Evolutionary conservation across 1,140 invertebrate genomes (phyloP), one percentile per base, ranked within the genome.

Genomic region (Bactericera cockerelli): DNA sequence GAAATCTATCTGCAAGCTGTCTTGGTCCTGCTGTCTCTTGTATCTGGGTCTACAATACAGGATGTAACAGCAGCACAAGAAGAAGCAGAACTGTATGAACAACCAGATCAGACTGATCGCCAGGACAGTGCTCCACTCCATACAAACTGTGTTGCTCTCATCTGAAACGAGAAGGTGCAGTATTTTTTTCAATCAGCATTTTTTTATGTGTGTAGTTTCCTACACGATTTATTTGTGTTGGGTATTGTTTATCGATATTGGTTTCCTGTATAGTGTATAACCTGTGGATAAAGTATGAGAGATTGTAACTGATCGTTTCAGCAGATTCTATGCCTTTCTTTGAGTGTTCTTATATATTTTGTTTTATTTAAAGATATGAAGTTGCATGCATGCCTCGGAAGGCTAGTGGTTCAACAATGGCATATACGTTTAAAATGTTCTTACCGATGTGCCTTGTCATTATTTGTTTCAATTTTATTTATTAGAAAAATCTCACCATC

Each of bases 1-100:
- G 26, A 74, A 69, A 58, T 73, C 73, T 4, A 71, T 70, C 69
- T 73, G 26, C 67, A 71, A 55, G 66, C 70, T 55, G 67, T 70
- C 62, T 71, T 68, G 11, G 69, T 74, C 72, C 0, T 70, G 70
- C 16, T 67, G 59, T 26, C 65, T 64, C 1, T 71, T 71, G 22
- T 68, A 58, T 31, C 62, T 65, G 55, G 65, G 64, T 25, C 71
- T 71, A 3, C 64, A 66, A n/a, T 65, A 61, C 4, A 73, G 64
- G 0, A 67, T 63, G 21, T 70, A 61, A 10, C 73, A 64, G 55
- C 71, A 74, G n/a, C 65, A 68, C 2, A 67, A 57, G 11, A 70
- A 67, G 3, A 74, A 42, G 14, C 66, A 22, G n/a, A 73, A 69
- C 61, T 74, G 72, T 3, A 74, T 59, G 55, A 71, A 68, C 56